Base-by-base conservation (phyloP, 30 jellyfish, hydroid and myxozoan species). In the Turritopsis rubra region DNA sequence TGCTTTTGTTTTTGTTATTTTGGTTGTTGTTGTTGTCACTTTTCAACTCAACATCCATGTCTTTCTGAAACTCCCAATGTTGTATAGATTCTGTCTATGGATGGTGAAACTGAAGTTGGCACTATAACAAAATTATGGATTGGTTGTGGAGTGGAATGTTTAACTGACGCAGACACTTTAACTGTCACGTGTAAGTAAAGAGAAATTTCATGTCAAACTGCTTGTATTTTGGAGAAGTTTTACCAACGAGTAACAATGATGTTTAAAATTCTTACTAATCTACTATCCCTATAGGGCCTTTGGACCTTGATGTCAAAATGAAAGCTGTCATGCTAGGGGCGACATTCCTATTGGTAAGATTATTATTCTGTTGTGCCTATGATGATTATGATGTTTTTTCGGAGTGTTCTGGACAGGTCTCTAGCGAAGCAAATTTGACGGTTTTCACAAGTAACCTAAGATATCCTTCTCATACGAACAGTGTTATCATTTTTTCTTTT, bases 241-340 rank as follows among this genome's bases (percentile, higher is more conserved):
- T n/a, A n/a, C n/a, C n/a, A n/a, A n/a, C n/a, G n/a, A n/a, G n/a
- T n/a, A n/a, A n/a, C n/a, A n/a, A n/a, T n/a, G n/a, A n/a, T n/a
- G n/a, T n/a, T n/a, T n/a, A n/a, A n/a, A n/a, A n/a, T n/a, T n/a
- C n/a, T n/a, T n/a, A n/a, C n/a, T n/a, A n/a, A n/a, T n/a, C n/a
- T n/a, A n/a, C n/a, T n/a, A n/a, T n/a, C n/a, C n/a, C n/a, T 83
- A 26, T 70, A 93, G 99, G 89, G 71, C 99, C 99, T 20, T 85
- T 93, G 95, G 99, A 93, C 75, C 84, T 93, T 80, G 99, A 93
- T 79, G 99, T 93, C 24, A 93, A 93, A 83, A 79, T 89, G 83
- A 93, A 93, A 79, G 99, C 99, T 41, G 97, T 89, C 25, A 93
- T 93, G 99, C 89, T 93, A 70, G 99, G 99, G 1, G 97, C 99